Percentiles rank a stretch among this genome's conserved stretches.
phyloP scores from a whole-genome alignment of 1,140 invertebrate genomes.

The Solenopsis invicta region DNA sequence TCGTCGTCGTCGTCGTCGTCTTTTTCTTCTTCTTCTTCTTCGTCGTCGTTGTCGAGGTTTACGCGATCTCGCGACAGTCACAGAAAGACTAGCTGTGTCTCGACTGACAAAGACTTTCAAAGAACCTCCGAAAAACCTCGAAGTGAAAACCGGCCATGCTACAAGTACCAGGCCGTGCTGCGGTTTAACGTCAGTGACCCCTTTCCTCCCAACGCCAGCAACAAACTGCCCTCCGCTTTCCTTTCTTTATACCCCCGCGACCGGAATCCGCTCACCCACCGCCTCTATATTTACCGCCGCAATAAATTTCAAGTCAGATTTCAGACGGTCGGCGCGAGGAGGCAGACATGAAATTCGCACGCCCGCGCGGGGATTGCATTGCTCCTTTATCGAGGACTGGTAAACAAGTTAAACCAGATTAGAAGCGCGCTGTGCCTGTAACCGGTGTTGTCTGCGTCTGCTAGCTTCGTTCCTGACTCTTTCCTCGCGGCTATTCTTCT shows the following conservation, averaged over 20 bases:
- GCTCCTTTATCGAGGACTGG: constrained; percentile 80
- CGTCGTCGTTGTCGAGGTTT: constrained; percentile 35
- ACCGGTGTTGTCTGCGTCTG: constrained; percentile 45
- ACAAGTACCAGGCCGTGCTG: constrained; percentile 54
- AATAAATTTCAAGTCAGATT: constrained; percentile 82
- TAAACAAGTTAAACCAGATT: constrained; percentile 85
- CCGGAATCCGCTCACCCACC: constrained; percentile 26
- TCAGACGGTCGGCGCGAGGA: constrained; percentile 63
- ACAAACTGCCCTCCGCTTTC: neutral
- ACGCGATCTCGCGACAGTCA: constrained; percentile 31
- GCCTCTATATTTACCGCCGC: constrained; percentile 74
- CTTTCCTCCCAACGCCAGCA: neutral
- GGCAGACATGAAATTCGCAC: constrained; percentile 49
- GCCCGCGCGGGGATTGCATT: constrained; percentile 71
- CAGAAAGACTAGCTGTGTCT: constrained; percentile 53
- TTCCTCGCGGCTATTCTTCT: constrained; percentile 47
- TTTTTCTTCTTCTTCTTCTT: neutral
- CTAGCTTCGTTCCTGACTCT: neutral
- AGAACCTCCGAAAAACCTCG: constrained; percentile 52
- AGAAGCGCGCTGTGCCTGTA: constrained; percentile 73
- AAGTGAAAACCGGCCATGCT: constrained; percentile 27
- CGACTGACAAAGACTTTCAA: constrained; percentile 22
- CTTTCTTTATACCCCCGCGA: neutral
- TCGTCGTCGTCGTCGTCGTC: constrained; percentile 13
- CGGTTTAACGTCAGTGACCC: constrained; percentile 30